Conservation (phyloP, 2,797 vertebrate species). For the Pseudopleuronectes americanus region DNA sequence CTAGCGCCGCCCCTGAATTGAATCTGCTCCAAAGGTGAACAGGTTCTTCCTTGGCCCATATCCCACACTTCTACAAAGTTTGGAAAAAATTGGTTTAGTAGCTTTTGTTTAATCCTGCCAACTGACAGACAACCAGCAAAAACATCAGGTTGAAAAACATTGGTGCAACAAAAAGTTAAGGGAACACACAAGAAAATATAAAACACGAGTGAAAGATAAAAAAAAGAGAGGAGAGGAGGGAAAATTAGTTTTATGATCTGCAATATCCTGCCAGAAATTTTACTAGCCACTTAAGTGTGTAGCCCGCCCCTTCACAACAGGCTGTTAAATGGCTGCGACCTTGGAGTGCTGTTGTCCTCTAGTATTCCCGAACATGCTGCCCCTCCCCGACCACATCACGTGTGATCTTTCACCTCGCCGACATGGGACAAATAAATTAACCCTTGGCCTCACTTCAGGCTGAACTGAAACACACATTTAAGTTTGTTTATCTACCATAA, state of each 20-base stretch:
- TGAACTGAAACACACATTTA: constrained; percentile 50
- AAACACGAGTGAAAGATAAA: constrained; percentile 6
- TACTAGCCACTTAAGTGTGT: constrained; percentile 76
- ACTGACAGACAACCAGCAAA: too few species aligned
- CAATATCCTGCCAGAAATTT: constrained; percentile 81
- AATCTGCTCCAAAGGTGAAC: too few species aligned
- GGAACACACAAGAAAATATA: constrained; percentile 26
- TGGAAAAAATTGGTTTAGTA: too few species aligned
- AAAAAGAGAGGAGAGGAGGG: constrained; percentile 19
- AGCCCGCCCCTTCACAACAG: constrained; percentile 70
- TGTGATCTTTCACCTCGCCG: constrained; percentile 61
- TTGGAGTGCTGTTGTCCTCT: constrained; percentile 45
- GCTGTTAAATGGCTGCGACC: constrained; percentile 74
- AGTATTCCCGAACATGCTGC: constrained; percentile 38
- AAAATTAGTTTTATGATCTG: constrained; percentile 80
- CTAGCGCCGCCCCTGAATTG: too few species aligned
- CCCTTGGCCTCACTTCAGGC: constrained; percentile 52
- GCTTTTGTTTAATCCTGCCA: too few species aligned
- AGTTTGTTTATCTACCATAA: constrained; percentile 64
- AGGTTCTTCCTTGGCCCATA: too few species aligned
- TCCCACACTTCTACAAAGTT: too few species aligned
- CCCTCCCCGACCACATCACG: constrained; percentile 39
- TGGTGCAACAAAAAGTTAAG: constrained; percentile 34
- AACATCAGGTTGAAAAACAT: constrained; percentile 18
- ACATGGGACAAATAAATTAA: constrained; percentile 70